Conservation (phyloP, 92 coral and sea anemone species). For the Ricordea florida region DNA sequence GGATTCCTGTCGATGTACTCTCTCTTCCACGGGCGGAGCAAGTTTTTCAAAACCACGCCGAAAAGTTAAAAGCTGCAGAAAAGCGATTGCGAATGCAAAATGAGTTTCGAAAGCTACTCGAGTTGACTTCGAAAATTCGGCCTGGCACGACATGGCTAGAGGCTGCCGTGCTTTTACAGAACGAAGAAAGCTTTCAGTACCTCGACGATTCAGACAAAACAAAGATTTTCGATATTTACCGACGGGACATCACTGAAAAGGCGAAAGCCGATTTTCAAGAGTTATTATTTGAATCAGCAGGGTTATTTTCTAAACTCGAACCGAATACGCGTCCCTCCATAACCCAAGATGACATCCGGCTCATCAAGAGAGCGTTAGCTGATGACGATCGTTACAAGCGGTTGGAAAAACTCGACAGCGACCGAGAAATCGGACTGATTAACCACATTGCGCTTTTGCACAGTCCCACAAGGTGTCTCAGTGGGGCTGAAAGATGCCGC, state of each 20-base stretch:
- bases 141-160: conserved; percentile 97
- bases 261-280: conserved; percentile 96
- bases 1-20: conserved; percentile 87
- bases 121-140: conserved; percentile 93
- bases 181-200: conserved; percentile 96
- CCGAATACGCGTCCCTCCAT: conserved; percentile 85
- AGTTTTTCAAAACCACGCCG: conserved; percentile 80
- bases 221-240: conserved; percentile 81
- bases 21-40: conserved; percentile 69
- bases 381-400: conserved; percentile 90
- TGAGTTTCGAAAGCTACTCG: conserved; percentile 89
- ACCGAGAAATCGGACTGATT: conserved; percentile 77
- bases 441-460: conserved; percentile 96
- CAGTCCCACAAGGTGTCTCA: conserved; percentile 90
- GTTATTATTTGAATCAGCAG: conserved; percentile 94
- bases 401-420: conserved; percentile 85
- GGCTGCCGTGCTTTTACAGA: conserved; percentile 75
- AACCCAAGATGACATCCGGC: conserved; percentile 75
- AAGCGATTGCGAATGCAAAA: conserved; percentile 85
- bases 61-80: conserved; percentile 91
- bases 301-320: conserved; percentile 84
- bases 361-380: conserved; percentile 77
- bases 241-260: conserved; percentile 85
- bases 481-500: conserved; percentile 95
- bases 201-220: conserved; percentile 78